Evolutionary conservation across 2,888 invertebrate genomes (phyloP).

Genomic region (Lamellibrachia satsuma): DNA sequence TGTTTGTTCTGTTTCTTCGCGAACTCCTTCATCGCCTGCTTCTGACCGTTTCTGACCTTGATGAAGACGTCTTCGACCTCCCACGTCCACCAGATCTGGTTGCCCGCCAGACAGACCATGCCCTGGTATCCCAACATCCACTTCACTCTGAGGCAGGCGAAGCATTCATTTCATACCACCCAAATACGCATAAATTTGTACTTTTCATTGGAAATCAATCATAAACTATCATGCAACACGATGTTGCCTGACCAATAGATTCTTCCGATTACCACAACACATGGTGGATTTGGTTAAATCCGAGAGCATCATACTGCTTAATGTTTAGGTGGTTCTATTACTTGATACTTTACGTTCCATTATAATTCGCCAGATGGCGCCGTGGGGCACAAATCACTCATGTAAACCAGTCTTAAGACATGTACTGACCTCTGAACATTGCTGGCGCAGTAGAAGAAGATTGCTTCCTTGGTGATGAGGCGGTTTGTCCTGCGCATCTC

Average conservation of each 20-base stretch:
- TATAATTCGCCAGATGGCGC: too few species aligned
- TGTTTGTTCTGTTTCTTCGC: slow-evolving; percentile 81
- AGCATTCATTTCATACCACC: background rate
- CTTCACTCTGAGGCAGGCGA: slow-evolving; percentile 71
- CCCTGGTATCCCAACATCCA: slow-evolving; percentile 93
- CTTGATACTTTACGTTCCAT: too few species aligned
- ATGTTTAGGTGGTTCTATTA: too few species aligned
- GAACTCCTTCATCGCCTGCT: slow-evolving; percentile 90
- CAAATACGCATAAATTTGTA: background rate
- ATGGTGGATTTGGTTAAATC: too few species aligned
- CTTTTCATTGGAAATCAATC: background rate
- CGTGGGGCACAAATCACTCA: too few species aligned
- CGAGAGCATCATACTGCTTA: too few species aligned
- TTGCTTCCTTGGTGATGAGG: slow-evolving; percentile 84
- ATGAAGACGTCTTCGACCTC: slow-evolving; percentile 90
- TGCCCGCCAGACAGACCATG: slow-evolving; percentile 84
- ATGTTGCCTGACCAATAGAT: background rate
- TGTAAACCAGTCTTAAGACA: too few species aligned
- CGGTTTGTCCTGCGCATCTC: slow-evolving; percentile 88
- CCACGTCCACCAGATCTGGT: slow-evolving; percentile 95
- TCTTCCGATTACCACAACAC: background rate
- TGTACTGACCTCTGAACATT: slow-evolving; percentile 71
- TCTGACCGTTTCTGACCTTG: slow-evolving; percentile 67
- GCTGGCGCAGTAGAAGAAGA: slow-evolving; percentile 85
- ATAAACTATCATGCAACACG: background rate